A percentile compares a stretch with the other conserved stretches of the same genome.
Evolutionary conservation across 2,888 invertebrate genomes (phyloP).

Genomic region (Megalurothrips usitatus): DNA sequence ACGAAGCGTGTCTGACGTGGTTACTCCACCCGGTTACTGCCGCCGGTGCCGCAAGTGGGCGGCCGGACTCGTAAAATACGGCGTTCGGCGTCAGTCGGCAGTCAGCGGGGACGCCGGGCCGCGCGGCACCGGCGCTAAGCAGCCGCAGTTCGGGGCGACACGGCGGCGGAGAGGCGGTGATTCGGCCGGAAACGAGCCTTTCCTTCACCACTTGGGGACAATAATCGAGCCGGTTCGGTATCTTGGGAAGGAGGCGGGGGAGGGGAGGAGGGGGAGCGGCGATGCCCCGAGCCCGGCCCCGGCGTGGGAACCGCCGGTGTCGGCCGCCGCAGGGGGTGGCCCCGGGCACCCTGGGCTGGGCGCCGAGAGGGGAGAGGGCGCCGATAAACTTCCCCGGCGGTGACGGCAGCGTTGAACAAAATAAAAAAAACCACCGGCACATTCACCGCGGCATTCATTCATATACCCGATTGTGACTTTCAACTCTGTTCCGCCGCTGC

Average conservation of each 20-base stretch:
- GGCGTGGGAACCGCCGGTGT: not conserved
- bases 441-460: too few relatives aligned
- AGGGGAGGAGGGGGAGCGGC: not conserved
- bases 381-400: not conserved
- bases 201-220: not conserved
- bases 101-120: not conserved
- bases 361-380: not conserved
- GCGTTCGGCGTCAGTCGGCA: not conserved
- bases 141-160: not conserved
- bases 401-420: too few relatives aligned
- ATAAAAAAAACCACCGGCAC: too few relatives aligned
- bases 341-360: not conserved
- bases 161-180: not conserved
- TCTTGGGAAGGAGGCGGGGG: not conserved
- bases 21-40: not conserved
- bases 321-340: not conserved
- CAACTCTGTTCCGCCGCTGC: too few relatives aligned
- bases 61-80: not conserved
- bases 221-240: not conserved
- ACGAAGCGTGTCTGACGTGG: not conserved
- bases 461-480: too few relatives aligned
- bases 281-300: not conserved
- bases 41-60: not conserved
- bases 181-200: not conserved
- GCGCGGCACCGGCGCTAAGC: not conserved